These are phyloP conservation scores for Piprites chloris DNA, from an alignment of 2,113 vertebrate genomes.

Conservation along the genomic window DNA sequence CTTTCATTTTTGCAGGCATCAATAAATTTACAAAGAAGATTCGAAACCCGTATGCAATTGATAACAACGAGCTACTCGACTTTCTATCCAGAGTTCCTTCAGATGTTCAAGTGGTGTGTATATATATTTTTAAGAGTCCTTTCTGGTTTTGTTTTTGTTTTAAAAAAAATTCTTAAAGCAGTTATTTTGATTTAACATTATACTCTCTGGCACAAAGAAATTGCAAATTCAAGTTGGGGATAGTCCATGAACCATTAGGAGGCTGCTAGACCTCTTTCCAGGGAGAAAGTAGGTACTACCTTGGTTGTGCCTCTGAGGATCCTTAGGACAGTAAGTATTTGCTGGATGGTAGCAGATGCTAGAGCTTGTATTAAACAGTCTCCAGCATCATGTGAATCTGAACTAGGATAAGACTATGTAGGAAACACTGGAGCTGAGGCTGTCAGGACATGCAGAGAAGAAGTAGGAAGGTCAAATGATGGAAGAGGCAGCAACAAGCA, in stretches of 20 bases:
- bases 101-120: slow-evolving; percentile 95
- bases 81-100: slow-evolving; percentile 97
- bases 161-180: background rate
- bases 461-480: background rate
- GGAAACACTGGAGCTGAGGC: background rate
- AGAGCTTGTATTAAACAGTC: background rate
- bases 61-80: slow-evolving; percentile 97
- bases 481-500: background rate
- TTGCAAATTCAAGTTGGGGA: background rate
- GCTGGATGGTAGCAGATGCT: background rate
- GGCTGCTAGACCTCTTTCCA: background rate
- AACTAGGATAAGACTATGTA: background rate
- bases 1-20: slow-evolving; percentile 81
- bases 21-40: slow-evolving; percentile 99
- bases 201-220: background rate
- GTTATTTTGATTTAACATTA: background rate
- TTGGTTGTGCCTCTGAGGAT: background rate
- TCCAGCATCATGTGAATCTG: background rate
- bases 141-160: background rate
- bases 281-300: background rate
- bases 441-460: background rate
- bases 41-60: slow-evolving; percentile 91
- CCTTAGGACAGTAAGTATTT: background rate
- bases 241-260: background rate
- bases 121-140: background rate